phyloP scores from a whole-genome alignment of 2,113 vertebrate species.

The Ammospiza nelsoni region DNA sequence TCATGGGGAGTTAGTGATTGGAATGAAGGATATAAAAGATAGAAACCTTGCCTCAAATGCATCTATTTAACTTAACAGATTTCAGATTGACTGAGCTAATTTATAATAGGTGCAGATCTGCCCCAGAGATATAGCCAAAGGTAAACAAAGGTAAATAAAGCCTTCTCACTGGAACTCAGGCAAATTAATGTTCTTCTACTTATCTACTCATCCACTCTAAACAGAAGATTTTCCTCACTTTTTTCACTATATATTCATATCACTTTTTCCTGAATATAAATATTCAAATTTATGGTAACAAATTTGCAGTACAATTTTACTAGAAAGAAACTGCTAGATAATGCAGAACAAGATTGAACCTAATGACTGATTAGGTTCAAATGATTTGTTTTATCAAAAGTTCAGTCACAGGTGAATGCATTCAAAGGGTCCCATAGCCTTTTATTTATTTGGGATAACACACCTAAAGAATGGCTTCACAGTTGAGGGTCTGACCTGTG shows the following conservation, averaged over 20 bases:
- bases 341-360: background rate
- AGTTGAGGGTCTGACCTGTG: background rate
- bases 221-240: background rate
- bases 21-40: background rate
- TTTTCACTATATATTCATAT: background rate
- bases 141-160: background rate
- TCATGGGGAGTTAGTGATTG: background rate
- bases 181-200: background rate
- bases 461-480: background rate
- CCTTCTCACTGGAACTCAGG: background rate
- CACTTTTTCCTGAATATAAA: background rate
- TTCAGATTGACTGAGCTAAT: background rate
- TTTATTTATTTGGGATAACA: background rate
- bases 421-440: background rate
- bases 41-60: background rate
- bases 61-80: slow-evolving; percentile 6
- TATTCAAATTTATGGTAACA: background rate
- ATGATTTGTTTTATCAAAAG: background rate
- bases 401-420: background rate
- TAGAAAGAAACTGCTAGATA: background rate
- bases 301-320: background rate
- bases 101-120: background rate
- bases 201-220: background rate
- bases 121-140: background rate
- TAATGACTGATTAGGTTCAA: background rate